These are phyloP conservation scores for Oryzias melastigma DNA, from an alignment of 2,113 vertebrate species.

Conservation along the genomic window DNA sequence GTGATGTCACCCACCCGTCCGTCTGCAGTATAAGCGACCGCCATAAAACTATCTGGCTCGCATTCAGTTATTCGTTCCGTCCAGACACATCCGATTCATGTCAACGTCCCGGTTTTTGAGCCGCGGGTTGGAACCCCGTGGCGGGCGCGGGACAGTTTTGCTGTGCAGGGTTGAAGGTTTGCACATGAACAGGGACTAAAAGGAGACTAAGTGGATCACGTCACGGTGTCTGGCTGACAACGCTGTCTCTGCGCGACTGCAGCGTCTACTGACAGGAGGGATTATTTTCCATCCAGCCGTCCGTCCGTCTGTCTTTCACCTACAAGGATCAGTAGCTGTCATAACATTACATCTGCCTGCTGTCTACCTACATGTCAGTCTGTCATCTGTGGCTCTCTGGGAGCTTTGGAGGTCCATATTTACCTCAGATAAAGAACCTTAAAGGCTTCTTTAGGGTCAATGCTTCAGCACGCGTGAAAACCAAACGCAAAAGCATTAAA, in stretches of 20 bases:
- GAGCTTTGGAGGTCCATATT: background rate
- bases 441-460: background rate
- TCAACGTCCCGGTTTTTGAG: background rate
- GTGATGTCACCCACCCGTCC: conserved; percentile 60
- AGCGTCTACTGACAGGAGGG: conserved; percentile 15
- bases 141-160: background rate
- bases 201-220: conserved; percentile 1
- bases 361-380: conserved; percentile 14
- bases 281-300: conserved; percentile 22
- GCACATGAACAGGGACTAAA: conserved; percentile 5
- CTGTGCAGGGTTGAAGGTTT: background rate
- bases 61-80: conserved; percentile 8
- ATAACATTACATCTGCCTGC: conserved; percentile 26
- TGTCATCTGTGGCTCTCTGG: conserved; percentile 18
- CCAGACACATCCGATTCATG: conserved; percentile 24
- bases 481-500: background rate
- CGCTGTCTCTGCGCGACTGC: conserved; percentile 22
- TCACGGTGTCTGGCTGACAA: conserved; percentile 1
- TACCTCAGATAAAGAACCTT: conserved; percentile 2
- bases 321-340: conserved; percentile 27
- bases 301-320: conserved; percentile 34
- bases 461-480: background rate
- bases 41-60: conserved; percentile 42
- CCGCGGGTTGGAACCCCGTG: conserved; percentile 1
- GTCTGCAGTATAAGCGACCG: conserved; percentile 41